Base-by-base conservation (phyloP, 2,797 vertebrate genomes). In the Gorsachius magnificus region DNA sequence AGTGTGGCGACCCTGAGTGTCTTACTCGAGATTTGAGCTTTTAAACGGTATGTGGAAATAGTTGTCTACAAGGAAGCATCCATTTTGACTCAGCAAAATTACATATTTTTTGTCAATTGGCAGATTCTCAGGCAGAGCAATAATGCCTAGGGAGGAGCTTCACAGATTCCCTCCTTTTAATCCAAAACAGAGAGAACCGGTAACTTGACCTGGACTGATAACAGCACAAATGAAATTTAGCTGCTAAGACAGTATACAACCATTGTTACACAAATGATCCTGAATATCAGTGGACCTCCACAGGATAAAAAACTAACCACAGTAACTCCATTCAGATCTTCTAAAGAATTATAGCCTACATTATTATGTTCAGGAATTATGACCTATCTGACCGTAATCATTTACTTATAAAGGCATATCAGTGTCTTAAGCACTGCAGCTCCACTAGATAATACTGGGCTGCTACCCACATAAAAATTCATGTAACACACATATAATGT, bases 341-440 rank as follows among this genome's bases (percentile, higher is more conserved):
- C 56, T 71, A 33, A 75, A 74, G 28, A 53, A 65, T 33, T 45
- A 68, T 26, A 81, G 13, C 11, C 21, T 63, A 63, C 1, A 11
- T 50, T 69, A 60, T 33, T 81, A 33, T 9, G 9, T 46, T 68
- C 53, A 90, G 25, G 61, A 93, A 75, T 71, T 56, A 36, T 36
- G 35, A 83, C 7, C 6, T 43, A 43, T 41, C 33, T 63, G 54
- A 46, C 21, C 0, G 0, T 11, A 58, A 61, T 65, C 6, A 45
- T 54, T 77, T 83, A 29, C 20, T 60, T 41, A 16, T 7, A 61
- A 85, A 77, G 16, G 26, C 20, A 36, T 19, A 74, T 53, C 31
- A 43, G 5, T 48, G 36, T 45, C 10, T 48, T 64, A 46, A 70
- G 28, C 35, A 26, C 38, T 53, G 36, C 3, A 1, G 20, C 19